These are phyloP conservation scores for Lysandra bellargus DNA, from an alignment of 2,888 invertebrate genomes.

Conservation along the genomic window DNA sequence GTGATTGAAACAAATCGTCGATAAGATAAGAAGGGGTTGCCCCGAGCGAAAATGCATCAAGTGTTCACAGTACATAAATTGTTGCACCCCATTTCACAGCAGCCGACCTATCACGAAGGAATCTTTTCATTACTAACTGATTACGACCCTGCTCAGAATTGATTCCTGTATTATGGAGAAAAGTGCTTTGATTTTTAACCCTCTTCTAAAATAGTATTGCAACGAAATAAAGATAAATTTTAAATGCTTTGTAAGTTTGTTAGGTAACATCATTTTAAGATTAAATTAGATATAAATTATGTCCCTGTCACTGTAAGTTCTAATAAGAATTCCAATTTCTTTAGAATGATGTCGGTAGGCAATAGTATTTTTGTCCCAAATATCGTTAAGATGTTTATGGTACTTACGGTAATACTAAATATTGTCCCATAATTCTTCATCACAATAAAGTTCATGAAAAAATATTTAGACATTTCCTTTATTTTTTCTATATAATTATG, in stretches of 20 bases:
- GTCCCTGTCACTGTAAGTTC: too few relatives aligned
- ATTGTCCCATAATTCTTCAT: conserved; percentile 7
- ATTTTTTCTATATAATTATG: conserved; percentile 41
- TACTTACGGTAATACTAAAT: not conserved
- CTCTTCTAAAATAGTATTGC: not conserved
- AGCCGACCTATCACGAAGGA: conserved; percentile 50
- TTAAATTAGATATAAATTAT: too few relatives aligned
- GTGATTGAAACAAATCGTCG: conserved; percentile 31
- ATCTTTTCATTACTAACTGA: conserved; percentile 38
- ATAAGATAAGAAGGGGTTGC: conserved; percentile 52
- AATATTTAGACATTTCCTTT: conserved; percentile 16
- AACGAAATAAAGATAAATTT: too few relatives aligned
- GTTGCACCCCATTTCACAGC: conserved; percentile 64
- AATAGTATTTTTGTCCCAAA: not conserved
- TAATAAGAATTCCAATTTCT: not conserved
- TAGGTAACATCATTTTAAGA: not conserved
- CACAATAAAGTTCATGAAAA: conserved; percentile 3
- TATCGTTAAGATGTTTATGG: not conserved
- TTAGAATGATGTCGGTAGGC: not conserved
- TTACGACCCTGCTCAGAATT: not conserved
- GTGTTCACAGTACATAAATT: conserved; percentile 75
- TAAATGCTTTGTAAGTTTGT: not conserved
- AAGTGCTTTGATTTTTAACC: not conserved
- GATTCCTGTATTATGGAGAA: not conserved
- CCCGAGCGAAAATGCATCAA: conserved; percentile 52